A percentile compares a stretch with the other conserved stretches of the same genome.
Conservation (phyloP, 2,888 invertebrate genomes). For the Rhagophthalmus giganteus region DNA sequence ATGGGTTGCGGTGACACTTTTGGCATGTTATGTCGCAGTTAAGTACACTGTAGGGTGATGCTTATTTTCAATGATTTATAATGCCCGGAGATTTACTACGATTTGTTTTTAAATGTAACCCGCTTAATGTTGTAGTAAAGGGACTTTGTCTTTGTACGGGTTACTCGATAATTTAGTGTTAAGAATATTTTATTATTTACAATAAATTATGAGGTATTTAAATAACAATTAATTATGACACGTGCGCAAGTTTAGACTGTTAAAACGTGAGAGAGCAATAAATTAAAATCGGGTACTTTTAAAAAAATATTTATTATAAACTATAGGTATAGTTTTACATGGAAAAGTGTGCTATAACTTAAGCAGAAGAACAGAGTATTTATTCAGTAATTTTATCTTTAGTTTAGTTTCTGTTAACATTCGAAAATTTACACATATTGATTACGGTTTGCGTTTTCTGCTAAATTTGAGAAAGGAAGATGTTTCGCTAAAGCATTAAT, state of each 20-base stretch:
- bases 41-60: too few species aligned
- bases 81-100: too few species aligned
- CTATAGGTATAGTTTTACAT: slow-evolving; percentile 15
- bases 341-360: slow-evolving; percentile 15
- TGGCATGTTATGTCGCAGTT: too few species aligned
- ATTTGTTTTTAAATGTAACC: too few species aligned
- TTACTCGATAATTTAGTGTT: too few species aligned
- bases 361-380: slow-evolving; percentile 20
- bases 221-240: too few species aligned
- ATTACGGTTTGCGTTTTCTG: slow-evolving; percentile 10
- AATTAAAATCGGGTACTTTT: slow-evolving; percentile 1
- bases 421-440: slow-evolving; percentile 19
- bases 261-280: background rate
- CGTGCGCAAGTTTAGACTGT: background rate
- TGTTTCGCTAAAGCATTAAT: slow-evolving; percentile 19
- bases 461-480: slow-evolving; percentile 18
- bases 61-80: too few species aligned
- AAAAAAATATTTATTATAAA: slow-evolving; percentile 29
- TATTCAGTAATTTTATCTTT: slow-evolving; percentile 13
- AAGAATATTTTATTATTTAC: too few species aligned
- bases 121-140: too few species aligned
- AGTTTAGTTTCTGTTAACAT: slow-evolving; percentile 12
- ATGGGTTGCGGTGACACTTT: too few species aligned
- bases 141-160: too few species aligned
- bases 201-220: too few species aligned